A percentile compares a stretch with the other conserved stretches of the same genome.
phyloP scores from a whole-genome alignment of 2,888 invertebrate genomes.

The Exocentrus adspersus region DNA sequence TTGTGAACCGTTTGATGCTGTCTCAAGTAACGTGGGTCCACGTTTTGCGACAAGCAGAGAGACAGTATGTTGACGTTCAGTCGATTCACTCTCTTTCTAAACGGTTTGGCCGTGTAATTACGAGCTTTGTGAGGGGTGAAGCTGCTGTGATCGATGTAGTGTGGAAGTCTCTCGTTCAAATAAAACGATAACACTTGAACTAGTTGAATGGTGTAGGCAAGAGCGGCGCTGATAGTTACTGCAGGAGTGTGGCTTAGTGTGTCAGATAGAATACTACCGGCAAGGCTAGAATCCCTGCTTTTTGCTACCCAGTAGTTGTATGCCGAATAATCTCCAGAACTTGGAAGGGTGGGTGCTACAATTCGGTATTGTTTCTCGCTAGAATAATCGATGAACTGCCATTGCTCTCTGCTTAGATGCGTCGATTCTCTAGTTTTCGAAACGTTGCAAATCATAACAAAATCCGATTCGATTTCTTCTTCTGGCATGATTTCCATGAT shows the following conservation, averaged over 20 bases:
- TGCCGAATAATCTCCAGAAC: constrained; percentile 84
- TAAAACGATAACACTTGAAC: constrained; percentile 84
- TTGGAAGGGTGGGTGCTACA: constrained; percentile 84
- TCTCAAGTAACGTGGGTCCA: constrained; percentile 71
- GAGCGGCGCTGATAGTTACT: constrained; percentile 80
- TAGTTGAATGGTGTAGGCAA: constrained; percentile 88
- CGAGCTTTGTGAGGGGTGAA: constrained; percentile 41
- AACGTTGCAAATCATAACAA: constrained; percentile 58
- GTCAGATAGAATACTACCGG: constrained; percentile 66
- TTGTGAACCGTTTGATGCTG: constrained; percentile 79
- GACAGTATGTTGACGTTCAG: constrained; percentile 84
- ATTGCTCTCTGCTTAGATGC: constrained; percentile 77
- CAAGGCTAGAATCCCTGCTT: constrained; percentile 66
- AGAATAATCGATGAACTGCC: constrained; percentile 79
- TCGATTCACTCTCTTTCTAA: constrained; percentile 78
- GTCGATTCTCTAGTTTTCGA: constrained; percentile 83
- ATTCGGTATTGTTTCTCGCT: constrained; percentile 79
- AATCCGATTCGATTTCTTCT: constrained; percentile 51
- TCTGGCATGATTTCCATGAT: constrained; percentile 67
- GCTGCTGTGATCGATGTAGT: constrained; percentile 75
- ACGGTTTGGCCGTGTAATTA: constrained; percentile 75
- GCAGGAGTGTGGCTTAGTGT: constrained; percentile 72
- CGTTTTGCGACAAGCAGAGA: constrained; percentile 81
- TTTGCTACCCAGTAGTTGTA: constrained; percentile 76
- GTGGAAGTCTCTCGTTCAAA: constrained; percentile 83